Conservation (phyloP, 2,113 vertebrate genomes). For the Archocentrus centrarchus region DNA sequence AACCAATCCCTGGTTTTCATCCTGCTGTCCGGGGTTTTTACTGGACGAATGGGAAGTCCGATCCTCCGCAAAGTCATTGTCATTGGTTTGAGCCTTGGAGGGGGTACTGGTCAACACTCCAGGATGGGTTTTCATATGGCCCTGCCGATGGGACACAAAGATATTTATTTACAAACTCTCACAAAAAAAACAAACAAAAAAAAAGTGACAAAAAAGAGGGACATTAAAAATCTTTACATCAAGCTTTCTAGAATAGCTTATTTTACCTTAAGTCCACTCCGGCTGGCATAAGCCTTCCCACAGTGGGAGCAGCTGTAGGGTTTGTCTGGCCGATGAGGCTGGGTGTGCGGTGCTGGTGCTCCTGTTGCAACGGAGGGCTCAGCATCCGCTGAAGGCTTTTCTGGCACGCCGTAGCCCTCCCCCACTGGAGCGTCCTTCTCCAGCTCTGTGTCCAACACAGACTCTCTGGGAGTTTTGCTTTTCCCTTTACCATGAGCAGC, state of each 20-base stretch:
- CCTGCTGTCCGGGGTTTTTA: slow-evolving; percentile 54
- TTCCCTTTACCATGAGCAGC: slow-evolving; percentile 30
- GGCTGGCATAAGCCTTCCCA: slow-evolving; percentile 83
- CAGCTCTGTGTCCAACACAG: slow-evolving; percentile 67
- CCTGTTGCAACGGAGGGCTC: slow-evolving; percentile 45
- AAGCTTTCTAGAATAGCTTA: neutral
- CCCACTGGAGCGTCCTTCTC: slow-evolving; percentile 43
- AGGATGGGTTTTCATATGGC: slow-evolving; percentile 83
- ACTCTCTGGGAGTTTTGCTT: slow-evolving; percentile 37
- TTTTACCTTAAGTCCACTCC: slow-evolving; percentile 83
- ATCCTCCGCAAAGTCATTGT: slow-evolving; percentile 63
- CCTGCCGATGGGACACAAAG: slow-evolving; percentile 65
- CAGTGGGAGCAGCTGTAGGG: slow-evolving; percentile 83
- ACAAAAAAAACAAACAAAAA: neutral
- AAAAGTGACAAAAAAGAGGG: neutral
- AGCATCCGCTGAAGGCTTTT: slow-evolving; percentile 53
- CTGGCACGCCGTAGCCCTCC: slow-evolving; percentile 21
- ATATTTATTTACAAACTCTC: neutral
- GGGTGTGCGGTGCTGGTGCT: slow-evolving; percentile 38
- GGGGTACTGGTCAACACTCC: slow-evolving; percentile 55
- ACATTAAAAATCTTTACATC: neutral
- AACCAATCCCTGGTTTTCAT: slow-evolving; percentile 58
- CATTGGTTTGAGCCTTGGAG: slow-evolving; percentile 69
- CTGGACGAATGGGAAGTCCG: slow-evolving; percentile 35
- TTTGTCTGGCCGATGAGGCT: slow-evolving; percentile 75